Conservation (phyloP, 2,888 invertebrate genomes). For the Hydropsyche betteni region DNA sequence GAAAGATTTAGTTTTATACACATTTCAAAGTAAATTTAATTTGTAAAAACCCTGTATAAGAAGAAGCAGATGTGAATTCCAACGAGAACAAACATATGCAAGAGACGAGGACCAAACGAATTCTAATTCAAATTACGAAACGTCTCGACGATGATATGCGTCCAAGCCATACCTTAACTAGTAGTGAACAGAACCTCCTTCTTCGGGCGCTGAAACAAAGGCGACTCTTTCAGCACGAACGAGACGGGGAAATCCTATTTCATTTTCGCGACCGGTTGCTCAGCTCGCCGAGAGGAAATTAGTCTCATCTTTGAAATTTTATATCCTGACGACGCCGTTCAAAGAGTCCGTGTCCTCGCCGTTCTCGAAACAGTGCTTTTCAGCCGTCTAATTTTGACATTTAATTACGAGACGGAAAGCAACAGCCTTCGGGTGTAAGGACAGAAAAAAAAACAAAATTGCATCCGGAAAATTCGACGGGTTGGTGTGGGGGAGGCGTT, state of each 20-base stretch:
- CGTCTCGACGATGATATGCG: too few species aligned
- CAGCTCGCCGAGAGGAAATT: conserved; percentile 37
- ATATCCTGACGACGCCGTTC: conserved; percentile 34
- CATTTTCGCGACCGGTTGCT: conserved; percentile 38
- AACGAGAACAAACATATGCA: too few species aligned
- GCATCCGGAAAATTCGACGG: conserved; percentile 13
- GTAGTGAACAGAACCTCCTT: too few species aligned
- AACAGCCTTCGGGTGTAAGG: conserved; percentile 13
- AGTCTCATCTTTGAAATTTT: conserved; percentile 41
- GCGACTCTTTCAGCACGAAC: too few species aligned
- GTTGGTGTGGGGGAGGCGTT: too few species aligned
- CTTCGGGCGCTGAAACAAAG: conserved; percentile 2
- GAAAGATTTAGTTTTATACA: too few species aligned
- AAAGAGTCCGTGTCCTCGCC: conserved; percentile 13
- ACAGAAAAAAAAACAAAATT: conserved; percentile 25
- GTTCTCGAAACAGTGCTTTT: neutral
- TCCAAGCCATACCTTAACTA: too few species aligned
- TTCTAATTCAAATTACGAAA: too few species aligned
- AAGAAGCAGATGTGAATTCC: too few species aligned
- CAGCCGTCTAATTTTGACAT: conserved; percentile 39
- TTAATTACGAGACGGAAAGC: conserved; percentile 39
- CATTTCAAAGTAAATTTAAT: too few species aligned
- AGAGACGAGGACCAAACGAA: too few species aligned
- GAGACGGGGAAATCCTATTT: conserved; percentile 32
- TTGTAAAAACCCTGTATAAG: too few species aligned